phyloP scores from a whole-genome alignment of 2,888 invertebrate genomes.

The Pomacea canaliculata region DNA sequence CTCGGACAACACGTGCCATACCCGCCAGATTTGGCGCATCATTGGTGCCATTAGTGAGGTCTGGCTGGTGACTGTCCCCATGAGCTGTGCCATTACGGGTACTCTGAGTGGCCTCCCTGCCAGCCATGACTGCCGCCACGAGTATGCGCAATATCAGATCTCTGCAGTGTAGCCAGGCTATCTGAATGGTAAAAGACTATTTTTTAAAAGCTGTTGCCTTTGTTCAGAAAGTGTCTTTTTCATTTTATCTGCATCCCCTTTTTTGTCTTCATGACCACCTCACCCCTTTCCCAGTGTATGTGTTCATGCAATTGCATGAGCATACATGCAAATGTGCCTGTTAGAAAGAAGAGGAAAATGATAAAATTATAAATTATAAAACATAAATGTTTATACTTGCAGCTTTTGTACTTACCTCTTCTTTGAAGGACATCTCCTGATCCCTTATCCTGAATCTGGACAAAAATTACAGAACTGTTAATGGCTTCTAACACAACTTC shows the following conservation, averaged over 20 bases:
- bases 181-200: conserved; percentile 38
- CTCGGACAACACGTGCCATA: conserved; percentile 42
- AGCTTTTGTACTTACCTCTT: conserved; percentile 50
- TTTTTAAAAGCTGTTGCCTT: too few relatives aligned
- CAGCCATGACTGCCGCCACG: conserved; percentile 60
- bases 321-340: too few relatives aligned
- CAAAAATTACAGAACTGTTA: neutral
- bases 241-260: too few relatives aligned
- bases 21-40: conserved; percentile 1
- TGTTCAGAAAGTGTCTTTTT: too few relatives aligned
- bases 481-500: neutral
- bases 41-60: conserved; percentile 36
- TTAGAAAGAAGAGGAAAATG: too few relatives aligned
- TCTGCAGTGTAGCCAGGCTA: conserved; percentile 68
- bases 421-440: conserved; percentile 56
- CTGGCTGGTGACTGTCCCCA: conserved; percentile 70
- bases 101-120: conserved; percentile 41
- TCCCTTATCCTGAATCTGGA: conserved; percentile 50
- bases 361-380: too few relatives aligned
- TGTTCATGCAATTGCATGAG: too few relatives aligned
- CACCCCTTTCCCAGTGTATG: too few relatives aligned
- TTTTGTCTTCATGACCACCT: neutral
- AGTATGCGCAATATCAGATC: conserved; percentile 67
- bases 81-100: conserved; percentile 53
- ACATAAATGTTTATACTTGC: too few relatives aligned